Conservation (phyloP, 2,888 invertebrate genomes). For the Leptogaster cylindrica region DNA sequence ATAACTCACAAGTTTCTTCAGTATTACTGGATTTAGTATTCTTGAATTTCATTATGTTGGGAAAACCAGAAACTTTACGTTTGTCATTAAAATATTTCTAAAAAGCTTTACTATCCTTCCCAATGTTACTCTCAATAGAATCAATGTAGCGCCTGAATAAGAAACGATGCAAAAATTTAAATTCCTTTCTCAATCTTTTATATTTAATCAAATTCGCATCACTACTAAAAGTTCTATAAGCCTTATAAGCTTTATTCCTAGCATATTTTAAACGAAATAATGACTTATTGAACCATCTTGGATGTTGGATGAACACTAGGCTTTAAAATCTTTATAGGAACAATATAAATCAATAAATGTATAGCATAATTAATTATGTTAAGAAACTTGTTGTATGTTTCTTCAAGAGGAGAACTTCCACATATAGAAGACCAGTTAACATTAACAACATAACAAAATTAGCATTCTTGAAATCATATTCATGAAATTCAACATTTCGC, state of each 20-base stretch:
- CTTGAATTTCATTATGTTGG: background rate
- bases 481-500: no score
- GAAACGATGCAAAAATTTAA: conserved; percentile 11
- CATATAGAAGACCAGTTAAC: no score
- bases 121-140: background rate
- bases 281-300: background rate
- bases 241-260: background rate
- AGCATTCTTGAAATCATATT: background rate
- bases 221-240: background rate
- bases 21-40: background rate
- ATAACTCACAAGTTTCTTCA: background rate
- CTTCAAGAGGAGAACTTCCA: no score
- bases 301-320: background rate
- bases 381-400: conserved; percentile 6
- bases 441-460: no score
- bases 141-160: background rate
- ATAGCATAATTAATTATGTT: background rate
- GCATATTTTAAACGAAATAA: background rate
- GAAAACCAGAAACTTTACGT: background rate
- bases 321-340: background rate
- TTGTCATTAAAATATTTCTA: background rate
- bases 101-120: background rate
- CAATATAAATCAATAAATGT: background rate
- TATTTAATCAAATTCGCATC: background rate
- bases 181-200: background rate